Evolutionary conservation across 37 sponge, comb jelly and placozoan genomes (phyloP).

Genomic region (Agelas oroides): DNA sequence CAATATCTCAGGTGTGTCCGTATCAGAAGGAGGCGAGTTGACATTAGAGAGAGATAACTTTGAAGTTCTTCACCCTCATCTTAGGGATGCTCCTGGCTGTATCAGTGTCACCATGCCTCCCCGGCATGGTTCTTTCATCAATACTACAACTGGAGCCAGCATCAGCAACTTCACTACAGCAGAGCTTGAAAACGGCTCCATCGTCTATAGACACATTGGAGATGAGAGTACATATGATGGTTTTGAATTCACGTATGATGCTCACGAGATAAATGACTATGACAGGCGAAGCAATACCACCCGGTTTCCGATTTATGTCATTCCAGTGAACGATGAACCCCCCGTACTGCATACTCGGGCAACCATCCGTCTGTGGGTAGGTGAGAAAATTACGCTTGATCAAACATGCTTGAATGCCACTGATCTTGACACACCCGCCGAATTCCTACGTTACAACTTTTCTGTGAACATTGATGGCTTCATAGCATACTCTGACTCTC

Average conservation of each 20-base stretch:
- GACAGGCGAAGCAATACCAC: neutral
- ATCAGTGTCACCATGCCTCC: slow-evolving; percentile 9
- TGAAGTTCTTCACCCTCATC: slow-evolving; percentile 35
- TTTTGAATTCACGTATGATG: slow-evolving; percentile 36
- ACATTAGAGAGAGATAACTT: slow-evolving; percentile 9
- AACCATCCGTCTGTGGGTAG: slow-evolving; percentile 31
- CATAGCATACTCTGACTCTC: slow-evolving; percentile 16
- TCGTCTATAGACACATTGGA: slow-evolving; percentile 54
- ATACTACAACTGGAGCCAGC: neutral
- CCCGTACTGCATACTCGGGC: slow-evolving; percentile 16
- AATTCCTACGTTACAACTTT: slow-evolving; percentile 34
- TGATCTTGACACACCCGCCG: slow-evolving; percentile 49
- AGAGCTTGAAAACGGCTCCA: slow-evolving; percentile 13
- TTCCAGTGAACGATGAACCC: slow-evolving; percentile 47
- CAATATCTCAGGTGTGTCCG: neutral
- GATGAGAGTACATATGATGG: slow-evolving; percentile 25
- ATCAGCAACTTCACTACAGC: slow-evolving; percentile 26
- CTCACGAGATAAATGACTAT: neutral
- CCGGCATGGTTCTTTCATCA: neutral
- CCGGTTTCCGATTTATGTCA: slow-evolving; percentile 17
- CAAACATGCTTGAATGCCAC: slow-evolving; percentile 16
- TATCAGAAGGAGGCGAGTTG: slow-evolving; percentile 12
- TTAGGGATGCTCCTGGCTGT: neutral
- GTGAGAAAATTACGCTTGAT: slow-evolving; percentile 21
- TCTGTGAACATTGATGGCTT: neutral